These are phyloP conservation scores for Drosophila antonietae DNA, from an alignment of 2,888 invertebrate genomes.

Conservation along the genomic window DNA sequence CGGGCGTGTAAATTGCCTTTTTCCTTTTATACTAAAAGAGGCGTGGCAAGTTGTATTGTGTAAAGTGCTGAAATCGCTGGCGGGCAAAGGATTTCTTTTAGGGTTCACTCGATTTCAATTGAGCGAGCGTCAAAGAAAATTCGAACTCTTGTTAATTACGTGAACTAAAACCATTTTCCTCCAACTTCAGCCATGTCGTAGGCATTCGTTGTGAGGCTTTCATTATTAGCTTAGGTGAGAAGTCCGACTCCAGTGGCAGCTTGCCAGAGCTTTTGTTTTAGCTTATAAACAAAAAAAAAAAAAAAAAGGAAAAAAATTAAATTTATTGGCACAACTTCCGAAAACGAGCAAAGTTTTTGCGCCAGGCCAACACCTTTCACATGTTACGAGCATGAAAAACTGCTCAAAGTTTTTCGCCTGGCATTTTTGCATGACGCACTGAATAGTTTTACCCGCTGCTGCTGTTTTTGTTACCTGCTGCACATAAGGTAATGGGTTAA, in stretches of 20 bases:
- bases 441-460: slow-evolving; percentile 42
- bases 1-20: slow-evolving; percentile 65
- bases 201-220: slow-evolving; percentile 49
- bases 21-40: slow-evolving; percentile 9
- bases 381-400: slow-evolving; percentile 72
- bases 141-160: slow-evolving; percentile 68
- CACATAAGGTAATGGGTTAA: slow-evolving; percentile 69
- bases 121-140: slow-evolving; percentile 28
- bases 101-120: slow-evolving; percentile 57
- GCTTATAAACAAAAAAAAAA: slow-evolving; percentile 27
- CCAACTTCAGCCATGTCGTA: slow-evolving; percentile 43
- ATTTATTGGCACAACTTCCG: slow-evolving; percentile 72
- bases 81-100: slow-evolving; percentile 20
- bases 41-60: slow-evolving; percentile 23
- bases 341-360: slow-evolving; percentile 59
- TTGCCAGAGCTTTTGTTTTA: slow-evolving; percentile 50
- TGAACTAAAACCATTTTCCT: slow-evolving; percentile 48
- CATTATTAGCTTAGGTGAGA: slow-evolving; percentile 38
- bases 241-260: not conserved
- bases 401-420: slow-evolving; percentile 42
- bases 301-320: not conserved
- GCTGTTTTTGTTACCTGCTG: slow-evolving; percentile 26
- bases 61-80: slow-evolving; percentile 54
- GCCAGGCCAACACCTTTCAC: slow-evolving; percentile 65
- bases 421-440: slow-evolving; percentile 63